Conservation (phyloP, 2,797 vertebrate genomes). For the Danio aesculapii region DNA sequence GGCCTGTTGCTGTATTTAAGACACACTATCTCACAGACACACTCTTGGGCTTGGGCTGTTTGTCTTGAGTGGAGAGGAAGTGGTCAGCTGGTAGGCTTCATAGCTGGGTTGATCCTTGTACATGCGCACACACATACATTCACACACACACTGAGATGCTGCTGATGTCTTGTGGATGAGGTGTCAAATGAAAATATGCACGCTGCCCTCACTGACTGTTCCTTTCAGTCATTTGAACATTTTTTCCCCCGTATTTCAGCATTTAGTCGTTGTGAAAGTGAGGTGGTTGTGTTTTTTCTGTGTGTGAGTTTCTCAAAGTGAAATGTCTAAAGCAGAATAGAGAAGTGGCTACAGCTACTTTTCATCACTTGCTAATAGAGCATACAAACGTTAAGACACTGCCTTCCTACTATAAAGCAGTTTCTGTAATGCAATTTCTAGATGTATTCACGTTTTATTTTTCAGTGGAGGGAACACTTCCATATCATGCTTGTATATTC, state of each 20-base stretch:
- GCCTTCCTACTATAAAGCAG: not conserved
- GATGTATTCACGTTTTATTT: not conserved
- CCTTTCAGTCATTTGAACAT: too few species aligned
- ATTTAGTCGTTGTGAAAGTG: not conserved
- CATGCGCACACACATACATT: too few species aligned
- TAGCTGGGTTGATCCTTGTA: constrained; percentile 16
- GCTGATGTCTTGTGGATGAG: not conserved
- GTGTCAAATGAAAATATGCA: not conserved
- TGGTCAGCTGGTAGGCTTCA: constrained; percentile 41
- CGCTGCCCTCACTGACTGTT: not conserved
- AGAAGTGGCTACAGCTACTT: constrained; percentile 26
- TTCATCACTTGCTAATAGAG: not conserved
- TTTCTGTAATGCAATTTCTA: not conserved
- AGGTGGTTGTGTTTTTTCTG: constrained; percentile 8
- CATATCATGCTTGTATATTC: not conserved
- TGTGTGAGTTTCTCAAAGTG: not conserved
- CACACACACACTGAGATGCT: not conserved
- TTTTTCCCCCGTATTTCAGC: not conserved
- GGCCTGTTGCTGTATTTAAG: not conserved
- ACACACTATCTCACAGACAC: constrained; percentile 19
- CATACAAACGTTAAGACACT: too few species aligned
- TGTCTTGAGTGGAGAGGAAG: constrained; percentile 54
- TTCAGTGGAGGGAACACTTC: not conserved
- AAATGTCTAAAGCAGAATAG: constrained; percentile 2
- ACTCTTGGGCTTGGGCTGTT: constrained; percentile 13